Percentiles rank a stretch among this genome's conserved stretches.
These are phyloP conservation scores for Takifugu flavidus DNA, from an alignment of 2,113 vertebrate genomes.

Conservation along the genomic window DNA sequence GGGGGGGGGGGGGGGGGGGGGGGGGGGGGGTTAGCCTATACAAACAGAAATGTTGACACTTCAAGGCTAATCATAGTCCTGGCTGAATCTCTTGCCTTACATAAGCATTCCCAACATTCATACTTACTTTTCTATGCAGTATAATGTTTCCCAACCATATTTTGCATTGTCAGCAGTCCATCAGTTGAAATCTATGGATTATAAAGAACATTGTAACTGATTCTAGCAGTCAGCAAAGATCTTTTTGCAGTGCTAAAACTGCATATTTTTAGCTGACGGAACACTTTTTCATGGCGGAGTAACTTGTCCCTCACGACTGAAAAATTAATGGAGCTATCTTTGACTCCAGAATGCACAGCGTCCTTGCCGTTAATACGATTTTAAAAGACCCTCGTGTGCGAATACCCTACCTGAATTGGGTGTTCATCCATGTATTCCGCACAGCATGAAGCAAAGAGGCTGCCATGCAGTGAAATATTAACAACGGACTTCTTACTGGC, in stretches of 20 bases:
- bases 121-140: background rate
- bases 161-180: background rate
- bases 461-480: conserved; percentile 6
- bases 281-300: no score
- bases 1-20: no score
- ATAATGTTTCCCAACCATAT: background rate
- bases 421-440: conserved; percentile 11
- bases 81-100: no score
- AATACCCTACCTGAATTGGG: background rate
- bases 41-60: no score
- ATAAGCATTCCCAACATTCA: background rate
- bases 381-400: conserved; percentile 8
- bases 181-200: no score
- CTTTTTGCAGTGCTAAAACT: no score
- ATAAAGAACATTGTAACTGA: no score
- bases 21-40: no score
- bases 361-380: conserved; percentile 13
- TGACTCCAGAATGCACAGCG: background rate
- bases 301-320: conserved; percentile 1
- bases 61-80: no score
- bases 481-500: conserved; percentile 10
- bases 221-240: no score
- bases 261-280: no score
- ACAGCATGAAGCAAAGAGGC: conserved; percentile 3
- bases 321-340: conserved; percentile 16